Evolutionary conservation across 2,797 vertebrate genomes (phyloP), one percentile per base, ranked within the genome.

Genomic region (Epinephelus malabaricus): DNA sequence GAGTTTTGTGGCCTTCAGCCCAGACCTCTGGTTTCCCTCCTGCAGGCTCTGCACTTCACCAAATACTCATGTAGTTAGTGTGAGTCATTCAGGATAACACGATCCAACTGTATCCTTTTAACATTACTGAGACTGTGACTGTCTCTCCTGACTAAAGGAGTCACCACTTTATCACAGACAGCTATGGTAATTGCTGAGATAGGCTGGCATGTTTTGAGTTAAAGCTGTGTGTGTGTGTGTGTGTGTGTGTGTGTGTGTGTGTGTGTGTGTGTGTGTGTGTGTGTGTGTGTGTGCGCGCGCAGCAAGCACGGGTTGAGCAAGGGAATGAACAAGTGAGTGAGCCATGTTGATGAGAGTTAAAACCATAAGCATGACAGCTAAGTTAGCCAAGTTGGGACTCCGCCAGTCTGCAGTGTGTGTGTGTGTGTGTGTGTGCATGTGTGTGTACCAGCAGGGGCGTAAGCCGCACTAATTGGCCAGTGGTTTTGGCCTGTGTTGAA

Each of bases 361-460:
- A 91, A 87, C 88, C 87, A 86, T 83, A 84, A 89, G 80, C 87
- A 73, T 89, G 85, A 88, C 83, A 82, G 77, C 47, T 55, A 60
- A 80, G 71, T 61, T 71, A 65, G 81, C 84, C 73, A 84, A 84
- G 64, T 63, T 69, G 63, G 65, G 76, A 51, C 45, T 23, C 23
- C 9, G 70, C 79, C 81, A 85, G 50, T n/a, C 53, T 34, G 1
- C 23, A 21, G 72, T 25, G 76, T 19, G 73, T 11, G 47, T 79
- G 75, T 43, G 25, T n/a, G n/a, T 25, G 25, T 25, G 25, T 4
- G 25, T 27, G 46, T 78, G 70, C 69, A 56, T 70, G 50, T 77
- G 75, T 55, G 47, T 67, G 19, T 17, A 14, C 46, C 27, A 49
- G 49, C 30, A 8, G 43, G 59, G 58, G 58, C n/a, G 81, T 83